Conservation (phyloP, 2,113 vertebrate genomes). For the Heptranchias perlo region DNA sequence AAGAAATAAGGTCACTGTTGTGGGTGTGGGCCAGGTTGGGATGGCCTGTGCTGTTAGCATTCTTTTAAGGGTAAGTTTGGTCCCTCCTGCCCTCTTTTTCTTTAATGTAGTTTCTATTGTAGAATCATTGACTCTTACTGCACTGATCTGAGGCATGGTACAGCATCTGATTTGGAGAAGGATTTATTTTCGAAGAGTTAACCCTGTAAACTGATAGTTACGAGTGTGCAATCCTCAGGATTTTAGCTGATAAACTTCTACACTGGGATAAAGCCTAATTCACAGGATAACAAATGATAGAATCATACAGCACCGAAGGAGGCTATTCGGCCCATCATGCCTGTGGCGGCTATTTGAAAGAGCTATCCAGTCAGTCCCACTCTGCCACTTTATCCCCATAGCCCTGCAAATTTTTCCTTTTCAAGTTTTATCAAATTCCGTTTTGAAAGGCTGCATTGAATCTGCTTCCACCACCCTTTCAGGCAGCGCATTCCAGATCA, state of each 20-base stretch:
- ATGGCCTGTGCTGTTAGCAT: constrained; percentile 91
- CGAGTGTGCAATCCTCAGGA: not conserved
- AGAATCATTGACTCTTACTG: not conserved
- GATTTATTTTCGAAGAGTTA: not conserved
- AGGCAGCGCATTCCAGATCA: not conserved
- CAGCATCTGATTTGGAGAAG: not conserved
- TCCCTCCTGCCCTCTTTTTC: not conserved
- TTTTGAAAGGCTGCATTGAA: too few relatives aligned
- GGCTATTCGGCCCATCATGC: not conserved
- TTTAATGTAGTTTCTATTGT: not conserved
- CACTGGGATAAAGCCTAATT: not conserved
- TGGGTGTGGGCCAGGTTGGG: constrained; percentile 89
- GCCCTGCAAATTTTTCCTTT: too few relatives aligned
- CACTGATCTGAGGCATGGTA: not conserved
- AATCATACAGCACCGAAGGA: not conserved
- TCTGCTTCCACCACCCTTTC: too few relatives aligned
- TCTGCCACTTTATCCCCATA: too few relatives aligned
- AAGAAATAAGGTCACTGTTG: constrained; percentile 85
- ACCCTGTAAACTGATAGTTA: not conserved
- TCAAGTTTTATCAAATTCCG: too few relatives aligned
- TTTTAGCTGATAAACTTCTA: not conserved
- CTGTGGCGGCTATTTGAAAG: not conserved
- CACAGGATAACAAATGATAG: not conserved
- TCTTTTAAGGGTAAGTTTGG: constrained; percentile 64
- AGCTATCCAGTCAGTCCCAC: not conserved